A percentile compares a stretch with the other conserved stretches of the same genome.
Evolutionary conservation across 2,888 invertebrate species (phyloP).

Genomic region (Dynastes hyllus): DNA sequence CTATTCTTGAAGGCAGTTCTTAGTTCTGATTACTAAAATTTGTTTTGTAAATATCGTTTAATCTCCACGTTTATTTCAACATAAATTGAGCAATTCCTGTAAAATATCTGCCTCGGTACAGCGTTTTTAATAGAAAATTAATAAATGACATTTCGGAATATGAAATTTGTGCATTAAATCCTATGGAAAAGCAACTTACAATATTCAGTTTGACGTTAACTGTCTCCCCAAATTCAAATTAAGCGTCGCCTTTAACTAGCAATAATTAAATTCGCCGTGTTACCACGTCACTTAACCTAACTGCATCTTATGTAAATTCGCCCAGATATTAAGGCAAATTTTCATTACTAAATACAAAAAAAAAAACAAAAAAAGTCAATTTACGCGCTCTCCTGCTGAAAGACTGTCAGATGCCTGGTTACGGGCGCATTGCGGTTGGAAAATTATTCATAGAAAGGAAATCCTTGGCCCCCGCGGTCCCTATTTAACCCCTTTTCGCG

Average conservation of each 20-base stretch:
- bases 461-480: slow-evolving; percentile 1
- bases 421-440: background rate
- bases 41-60: too few species aligned
- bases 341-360: slow-evolving; percentile 5
- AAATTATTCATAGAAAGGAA: slow-evolving; percentile 42
- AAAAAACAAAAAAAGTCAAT: slow-evolving; percentile 31
- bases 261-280: slow-evolving; percentile 33
- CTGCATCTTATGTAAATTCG: slow-evolving; percentile 41
- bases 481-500: background rate
- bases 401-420: background rate
- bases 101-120: background rate
- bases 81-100: too few species aligned
- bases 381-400: background rate
- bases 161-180: too few species aligned
- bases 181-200: background rate
- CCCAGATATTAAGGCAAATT: slow-evolving; percentile 27
- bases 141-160: too few species aligned
- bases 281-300: slow-evolving; percentile 42
- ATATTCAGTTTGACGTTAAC: slow-evolving; percentile 28
- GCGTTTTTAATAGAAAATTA: background rate
- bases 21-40: too few species aligned
- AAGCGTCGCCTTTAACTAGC: background rate
- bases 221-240: slow-evolving; percentile 25
- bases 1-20: too few species aligned
- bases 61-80: too few species aligned